Evolutionary conservation across 2,113 vertebrate genomes (phyloP), one percentile per base, ranked within the genome.

Genomic region (Geothlypis trichas): DNA sequence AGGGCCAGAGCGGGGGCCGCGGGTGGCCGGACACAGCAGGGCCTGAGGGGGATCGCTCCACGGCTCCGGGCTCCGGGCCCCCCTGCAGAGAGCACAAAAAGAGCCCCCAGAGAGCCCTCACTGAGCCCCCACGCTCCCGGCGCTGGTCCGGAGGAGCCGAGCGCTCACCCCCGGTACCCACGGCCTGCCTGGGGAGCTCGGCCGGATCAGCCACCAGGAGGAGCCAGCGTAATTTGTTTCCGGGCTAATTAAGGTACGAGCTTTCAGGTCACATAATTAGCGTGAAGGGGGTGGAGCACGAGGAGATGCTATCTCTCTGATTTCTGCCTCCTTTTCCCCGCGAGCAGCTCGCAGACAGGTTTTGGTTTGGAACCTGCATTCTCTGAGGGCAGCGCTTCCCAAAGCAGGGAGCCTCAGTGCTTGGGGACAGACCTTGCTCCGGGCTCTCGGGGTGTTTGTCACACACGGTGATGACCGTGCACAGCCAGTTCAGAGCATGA

Each of bases 101-200:
- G 12, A 55, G 31, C 7, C 30, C 28, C 7, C 28, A 31, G 2
- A 54, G 22, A 47, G 21, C 11, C 46, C 21, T 37, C 46, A 51
- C 3, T 17, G 51, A 17, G 16, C 17, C 6, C 52, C 1, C 28
- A 1, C 30, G 39, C 2, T 0, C 58, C 6, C 55, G 33, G 33
- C n/a, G 7, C 23, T 2, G 0, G 39, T 51, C 76, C 71, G 3
- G 41, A 1, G 18, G 15, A 7, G 33, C 4, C 0, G 21, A 22
- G 35, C 0, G 8, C 76, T 5, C 5, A 3, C 15, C 3, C 3
- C 41, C 2, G 1, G 12, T 0, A 15, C 1, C 69, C 51, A 1
- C 47, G 19, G 28, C 78, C 5, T 1, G 51, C 3, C 1, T 1
- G 8, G 1, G 9, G 71, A 61, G 82, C 37, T 33, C 10, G 51